Base-by-base conservation (phyloP, 2,888 invertebrate species). In the Lasioglossum calceatum region DNA sequence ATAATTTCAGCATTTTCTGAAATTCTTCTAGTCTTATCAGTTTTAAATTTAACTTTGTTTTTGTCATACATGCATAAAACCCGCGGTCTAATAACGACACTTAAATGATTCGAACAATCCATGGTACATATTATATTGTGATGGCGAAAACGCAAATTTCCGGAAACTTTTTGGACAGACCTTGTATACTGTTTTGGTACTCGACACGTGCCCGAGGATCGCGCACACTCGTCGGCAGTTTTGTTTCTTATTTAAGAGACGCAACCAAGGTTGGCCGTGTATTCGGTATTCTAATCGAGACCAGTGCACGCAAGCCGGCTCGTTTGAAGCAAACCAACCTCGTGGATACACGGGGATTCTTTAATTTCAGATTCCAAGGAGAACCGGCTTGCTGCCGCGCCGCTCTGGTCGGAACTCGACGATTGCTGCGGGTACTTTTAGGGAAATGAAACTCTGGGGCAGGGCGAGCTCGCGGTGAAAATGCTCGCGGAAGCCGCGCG, bases 401-500 rank as follows among this genome's bases (percentile, higher is more conserved):
- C 67, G 67, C 67, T 10, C 12, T 70, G 71, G 77, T 79, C 81
- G 86, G 88, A 83, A 81, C 82, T 78, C 77, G 80, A 67, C 81
- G 87, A 85, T 89, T 85, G 88, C 90, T 88, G 77, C 84, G 89
- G 79, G 82, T 85, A 91, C 90, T 90, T 89, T 91, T 91, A 90
- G 88, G 88, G 79, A 92, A 92, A 93, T 92, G 90, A 91, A 92
- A 91, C 89, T 87, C 79, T 44, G 64, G 73, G 80, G 70, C 82
- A 82, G 67, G 64, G 76, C 23, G 61, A 72, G 79, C 84, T 85
- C 87, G 81, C 84, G 84, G 90, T 82, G 54, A 36, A 32, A 81
- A 88, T 82, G 61, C 61, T 61, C 76, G 76, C 44, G 58, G 44
- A 84, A 81, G 47, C 47, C 39, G 36, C 67, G 70, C n/a, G 19